Conservation (phyloP, 1,140 invertebrate genomes). For the Plectrocnemia conspersa region DNA sequence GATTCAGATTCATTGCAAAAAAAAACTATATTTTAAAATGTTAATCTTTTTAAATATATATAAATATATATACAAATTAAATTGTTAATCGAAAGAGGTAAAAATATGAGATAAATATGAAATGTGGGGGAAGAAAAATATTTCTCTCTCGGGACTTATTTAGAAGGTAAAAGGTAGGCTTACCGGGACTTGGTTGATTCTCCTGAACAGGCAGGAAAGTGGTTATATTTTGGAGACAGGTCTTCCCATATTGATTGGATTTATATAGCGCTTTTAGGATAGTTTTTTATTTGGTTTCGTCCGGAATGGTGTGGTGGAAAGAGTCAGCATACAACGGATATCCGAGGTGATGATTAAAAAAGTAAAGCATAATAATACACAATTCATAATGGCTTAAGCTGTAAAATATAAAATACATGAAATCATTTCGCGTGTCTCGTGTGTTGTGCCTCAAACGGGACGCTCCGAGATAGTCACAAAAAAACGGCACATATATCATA, state of each 20-base stretch:
- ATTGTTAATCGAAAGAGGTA: neutral
- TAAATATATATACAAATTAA: neutral
- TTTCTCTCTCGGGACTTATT: slow-evolving; percentile 19
- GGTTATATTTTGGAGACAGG: slow-evolving; percentile 24
- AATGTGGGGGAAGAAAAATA: slow-evolving; percentile 11
- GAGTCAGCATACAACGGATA: slow-evolving; percentile 21
- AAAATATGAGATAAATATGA: slow-evolving; percentile 14
- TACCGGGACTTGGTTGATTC: slow-evolving; percentile 31
- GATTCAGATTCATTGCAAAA: neutral
- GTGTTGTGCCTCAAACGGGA: too few relatives aligned
- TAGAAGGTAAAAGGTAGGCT: slow-evolving; percentile 34
- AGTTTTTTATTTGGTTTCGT: slow-evolving; percentile 29
- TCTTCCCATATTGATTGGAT: slow-evolving; percentile 33
- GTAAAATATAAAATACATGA: too few relatives aligned
- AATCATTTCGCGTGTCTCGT: too few relatives aligned
- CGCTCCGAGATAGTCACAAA: too few relatives aligned
- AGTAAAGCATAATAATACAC: too few relatives aligned
- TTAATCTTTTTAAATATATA: neutral
- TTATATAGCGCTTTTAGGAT: slow-evolving; percentile 29
- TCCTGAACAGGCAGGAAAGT: slow-evolving; percentile 28
- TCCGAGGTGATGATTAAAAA: slow-evolving; percentile 20
- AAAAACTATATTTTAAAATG: neutral
- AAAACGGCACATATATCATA: too few relatives aligned
- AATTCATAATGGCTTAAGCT: too few relatives aligned
- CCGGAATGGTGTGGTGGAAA: slow-evolving; percentile 25